Evolutionary conservation across 2,797 vertebrate species (phyloP).

Genomic region (Dermochelys coriacea): DNA sequence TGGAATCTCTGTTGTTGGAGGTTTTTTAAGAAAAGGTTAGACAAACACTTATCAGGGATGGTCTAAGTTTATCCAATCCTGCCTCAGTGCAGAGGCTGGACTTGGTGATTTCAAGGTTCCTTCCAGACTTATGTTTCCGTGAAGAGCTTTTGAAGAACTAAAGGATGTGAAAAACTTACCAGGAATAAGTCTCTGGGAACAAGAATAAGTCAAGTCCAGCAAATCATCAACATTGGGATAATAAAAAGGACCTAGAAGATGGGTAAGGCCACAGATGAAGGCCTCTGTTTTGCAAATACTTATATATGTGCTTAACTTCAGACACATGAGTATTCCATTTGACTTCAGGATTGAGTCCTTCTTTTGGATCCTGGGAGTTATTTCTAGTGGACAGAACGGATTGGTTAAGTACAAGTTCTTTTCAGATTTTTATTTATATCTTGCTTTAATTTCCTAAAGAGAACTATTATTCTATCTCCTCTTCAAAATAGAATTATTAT

Average conservation of each 20-base stretch:
- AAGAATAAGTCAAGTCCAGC: not conserved
- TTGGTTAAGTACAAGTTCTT: not conserved
- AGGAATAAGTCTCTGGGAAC: not conserved
- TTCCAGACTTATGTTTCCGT: not conserved
- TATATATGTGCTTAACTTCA: not conserved
- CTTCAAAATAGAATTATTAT: not conserved
- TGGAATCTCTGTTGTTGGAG: too few relatives aligned
- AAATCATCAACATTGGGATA: not conserved
- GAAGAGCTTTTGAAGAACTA: not conserved
- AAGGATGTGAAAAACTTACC: not conserved
- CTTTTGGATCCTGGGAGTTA: not conserved
- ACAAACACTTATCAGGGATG: not conserved
- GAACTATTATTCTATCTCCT: not conserved
- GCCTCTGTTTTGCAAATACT: not conserved
- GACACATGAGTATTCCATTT: not conserved
- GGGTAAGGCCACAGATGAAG: not conserved
- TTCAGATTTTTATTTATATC: constrained; percentile 13
- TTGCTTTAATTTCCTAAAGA: constrained; percentile 40
- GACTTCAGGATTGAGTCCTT: not conserved
- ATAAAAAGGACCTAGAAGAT: not conserved
- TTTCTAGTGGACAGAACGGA: not conserved
- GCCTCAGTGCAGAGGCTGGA: not conserved
- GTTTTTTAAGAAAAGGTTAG: not conserved
- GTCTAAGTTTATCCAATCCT: not conserved
- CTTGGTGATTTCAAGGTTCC: not conserved